Evolutionary conservation across 2,797 vertebrate genomes (phyloP).

Genomic region (Leptoclinus maculatus): DNA sequence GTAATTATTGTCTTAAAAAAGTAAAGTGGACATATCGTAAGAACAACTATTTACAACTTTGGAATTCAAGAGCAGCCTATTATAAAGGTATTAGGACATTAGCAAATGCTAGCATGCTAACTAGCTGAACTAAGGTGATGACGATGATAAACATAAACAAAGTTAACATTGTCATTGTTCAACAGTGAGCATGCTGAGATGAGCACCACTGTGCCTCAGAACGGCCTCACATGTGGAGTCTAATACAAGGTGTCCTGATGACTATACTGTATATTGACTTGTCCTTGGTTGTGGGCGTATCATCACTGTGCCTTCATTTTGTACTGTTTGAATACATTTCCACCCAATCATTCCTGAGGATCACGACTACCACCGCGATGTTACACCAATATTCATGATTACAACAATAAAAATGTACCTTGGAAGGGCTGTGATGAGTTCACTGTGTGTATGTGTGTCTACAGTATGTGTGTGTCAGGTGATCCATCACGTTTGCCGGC

Average conservation of each 20-base stretch:
- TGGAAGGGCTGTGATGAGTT: constrained; percentile 14
- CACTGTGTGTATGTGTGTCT: constrained; percentile 31
- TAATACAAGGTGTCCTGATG: too few relatives aligned
- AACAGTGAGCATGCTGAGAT: too few relatives aligned
- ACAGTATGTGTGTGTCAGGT: constrained; percentile 31
- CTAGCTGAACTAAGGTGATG: too few relatives aligned
- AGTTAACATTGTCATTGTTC: neutral
- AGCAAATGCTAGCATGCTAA: too few relatives aligned
- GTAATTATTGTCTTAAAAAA: neutral
- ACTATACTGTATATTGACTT: constrained; percentile 1
- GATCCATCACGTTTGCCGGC: constrained; percentile 56
- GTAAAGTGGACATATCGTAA: neutral
- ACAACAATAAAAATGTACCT: constrained; percentile 26
- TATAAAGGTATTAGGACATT: too few relatives aligned
- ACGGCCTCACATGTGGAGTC: neutral
- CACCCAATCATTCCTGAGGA: neutral
- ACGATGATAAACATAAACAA: too few relatives aligned
- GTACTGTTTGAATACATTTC: constrained; percentile 12
- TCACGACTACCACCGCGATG: neutral
- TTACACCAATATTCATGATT: constrained; percentile 10
- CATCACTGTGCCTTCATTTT: neutral
- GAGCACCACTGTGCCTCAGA: neutral
- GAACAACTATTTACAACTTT: neutral
- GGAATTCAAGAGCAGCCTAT: too few relatives aligned
- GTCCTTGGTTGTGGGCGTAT: neutral